Percentiles rank a stretch among this genome's conserved stretches.
Evolutionary conservation across 2,113 vertebrate species (phyloP).

Genomic region (Cavia aperea): DNA sequence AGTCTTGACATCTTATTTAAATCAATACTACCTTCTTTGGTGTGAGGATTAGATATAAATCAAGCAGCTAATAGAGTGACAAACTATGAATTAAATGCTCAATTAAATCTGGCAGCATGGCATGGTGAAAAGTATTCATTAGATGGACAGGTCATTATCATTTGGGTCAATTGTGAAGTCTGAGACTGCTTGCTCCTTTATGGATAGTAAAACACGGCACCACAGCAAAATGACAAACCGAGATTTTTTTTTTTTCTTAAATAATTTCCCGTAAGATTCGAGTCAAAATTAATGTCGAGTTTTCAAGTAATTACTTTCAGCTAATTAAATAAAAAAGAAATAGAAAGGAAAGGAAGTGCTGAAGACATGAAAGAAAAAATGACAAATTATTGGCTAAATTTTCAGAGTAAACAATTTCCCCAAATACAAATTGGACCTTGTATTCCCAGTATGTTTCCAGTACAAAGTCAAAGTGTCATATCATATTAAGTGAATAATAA

Average conservation of each 20-base stretch:
- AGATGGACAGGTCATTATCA: constrained; percentile 10
- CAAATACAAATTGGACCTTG: constrained; percentile 22
- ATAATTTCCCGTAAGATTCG: constrained; percentile 53
- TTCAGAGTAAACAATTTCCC: constrained; percentile 52
- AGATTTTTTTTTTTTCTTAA: constrained; percentile 39
- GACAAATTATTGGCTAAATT: constrained; percentile 41
- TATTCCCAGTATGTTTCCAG: constrained; percentile 56
- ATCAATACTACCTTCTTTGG: background rate
- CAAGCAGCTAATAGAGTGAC: constrained; percentile 26
- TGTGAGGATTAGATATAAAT: constrained; percentile 32
- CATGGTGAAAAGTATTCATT: constrained; percentile 36
- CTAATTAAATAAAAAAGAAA: constrained; percentile 61
- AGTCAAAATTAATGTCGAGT: constrained; percentile 51
- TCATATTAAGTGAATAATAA: constrained; percentile 62
- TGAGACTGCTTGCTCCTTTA: background rate
- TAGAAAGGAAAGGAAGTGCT: constrained; percentile 20
- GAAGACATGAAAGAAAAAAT: constrained; percentile 37
- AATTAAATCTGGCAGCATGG: constrained; percentile 19
- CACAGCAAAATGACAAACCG: constrained; percentile 17
- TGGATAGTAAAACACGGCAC: background rate
- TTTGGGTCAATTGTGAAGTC: background rate
- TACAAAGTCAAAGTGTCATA: constrained; percentile 66
- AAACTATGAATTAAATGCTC: constrained; percentile 57
- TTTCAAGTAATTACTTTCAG: constrained; percentile 60
- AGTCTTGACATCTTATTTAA: background rate